phyloP scores from a whole-genome alignment of 2,888 invertebrate species.

The Aspidiotus destructor region DNA sequence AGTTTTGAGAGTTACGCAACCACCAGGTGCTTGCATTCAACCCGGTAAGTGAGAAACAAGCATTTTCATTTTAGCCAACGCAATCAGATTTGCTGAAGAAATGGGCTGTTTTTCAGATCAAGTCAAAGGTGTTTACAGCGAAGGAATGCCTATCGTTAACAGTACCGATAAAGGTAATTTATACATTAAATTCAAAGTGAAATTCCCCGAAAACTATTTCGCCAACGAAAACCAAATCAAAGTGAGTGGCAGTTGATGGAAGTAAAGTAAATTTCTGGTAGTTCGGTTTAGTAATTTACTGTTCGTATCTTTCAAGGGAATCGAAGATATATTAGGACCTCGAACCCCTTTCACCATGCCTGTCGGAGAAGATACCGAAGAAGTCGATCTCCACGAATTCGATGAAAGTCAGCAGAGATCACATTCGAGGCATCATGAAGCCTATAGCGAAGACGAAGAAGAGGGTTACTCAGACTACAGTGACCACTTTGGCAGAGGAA shows the following conservation, averaged over 20 bases:
- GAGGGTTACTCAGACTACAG: constrained; percentile 3
- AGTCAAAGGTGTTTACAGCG: constrained; percentile 65
- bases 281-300: no score
- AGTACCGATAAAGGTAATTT: constrained; percentile 80
- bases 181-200: constrained; percentile 73
- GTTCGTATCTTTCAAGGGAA: constrained; percentile 43
- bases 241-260: constrained; percentile 40
- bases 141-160: constrained; percentile 84
- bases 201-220: constrained; percentile 75
- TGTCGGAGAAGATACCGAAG: constrained; percentile 70
- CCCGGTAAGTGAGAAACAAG: constrained; percentile 49
- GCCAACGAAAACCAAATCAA: constrained; percentile 52
- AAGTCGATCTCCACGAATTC: constrained; percentile 70
- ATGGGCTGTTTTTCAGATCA: constrained; percentile 45
- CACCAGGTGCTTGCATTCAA: constrained; percentile 71
- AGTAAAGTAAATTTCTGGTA: no score
- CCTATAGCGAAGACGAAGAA: constrained; percentile 23
- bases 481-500: constrained; percentile 7
- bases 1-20: constrained; percentile 64
- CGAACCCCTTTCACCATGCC: constrained; percentile 62
- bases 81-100: no score
- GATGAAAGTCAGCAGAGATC: constrained; percentile 51
- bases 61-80: no score
- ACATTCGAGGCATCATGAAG: constrained; percentile 17
- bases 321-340: constrained; percentile 66